Evolutionary conservation across 2,888 invertebrate genomes (phyloP), one percentile per base, ranked within the genome.

Genomic region (Meteorus colon): DNA sequence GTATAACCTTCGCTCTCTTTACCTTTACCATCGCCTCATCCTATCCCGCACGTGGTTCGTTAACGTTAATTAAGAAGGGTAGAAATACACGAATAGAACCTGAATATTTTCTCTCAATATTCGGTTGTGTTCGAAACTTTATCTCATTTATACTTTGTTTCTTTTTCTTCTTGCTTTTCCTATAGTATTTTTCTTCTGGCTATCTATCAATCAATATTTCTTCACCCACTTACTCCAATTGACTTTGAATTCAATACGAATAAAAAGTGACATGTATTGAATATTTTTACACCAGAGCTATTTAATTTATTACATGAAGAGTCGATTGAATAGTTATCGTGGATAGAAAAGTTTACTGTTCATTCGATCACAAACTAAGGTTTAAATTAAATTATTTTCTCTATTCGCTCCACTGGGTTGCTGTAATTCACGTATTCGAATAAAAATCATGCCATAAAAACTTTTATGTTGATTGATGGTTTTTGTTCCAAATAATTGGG

Each of bases 11-110:
- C 74, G 12, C 68, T 59, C 55, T 60, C 41, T 76, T 68, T 55
- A 68, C 55, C 31, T 65, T 63, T 62, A 74, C 60, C 55, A 3
- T 29, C 31, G 10, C 27, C 29, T 29, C 48, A 31, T 48, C 45
- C 31, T 60, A 69, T 74, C 51, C 45, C 34, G 66, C 66, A 60
- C 66, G 81, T 78, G 81, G 79, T 84, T 85, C 83, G 84, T 86
- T 85, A 84, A 85, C 82, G 82, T 83, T 85, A 85, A 86, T 86
- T 85, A 84, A 83, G 78, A 80, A 78, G 81, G 81, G 82, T 75
- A 76, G 78, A 77, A 77, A 55, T 55, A 66, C 59, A 66, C 45
- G 29, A 55, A 16, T 37, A 55, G 63, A 51, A 48, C 76, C 68
- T 73, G 31, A 80, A 78, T 78, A 80, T 81, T 81, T 76, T 77